These are phyloP conservation scores for Icerya purchasi DNA, from an alignment of 2,888 invertebrate genomes.

Conservation along the genomic window DNA sequence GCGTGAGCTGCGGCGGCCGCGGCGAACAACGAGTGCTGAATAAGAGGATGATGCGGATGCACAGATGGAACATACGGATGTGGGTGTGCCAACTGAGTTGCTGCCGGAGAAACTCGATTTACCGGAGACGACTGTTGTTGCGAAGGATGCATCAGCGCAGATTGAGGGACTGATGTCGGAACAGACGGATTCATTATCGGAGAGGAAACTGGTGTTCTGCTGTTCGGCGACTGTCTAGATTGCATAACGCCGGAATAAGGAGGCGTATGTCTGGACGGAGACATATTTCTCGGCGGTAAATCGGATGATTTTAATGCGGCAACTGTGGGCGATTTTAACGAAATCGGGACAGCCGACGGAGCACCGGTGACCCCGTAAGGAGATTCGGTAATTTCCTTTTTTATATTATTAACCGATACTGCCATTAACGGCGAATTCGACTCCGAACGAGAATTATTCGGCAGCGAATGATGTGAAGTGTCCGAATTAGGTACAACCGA, in stretches of 20 bases:
- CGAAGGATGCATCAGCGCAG: slow-evolving; percentile 44
- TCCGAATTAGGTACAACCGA: slow-evolving; percentile 18
- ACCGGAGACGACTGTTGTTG: slow-evolving; percentile 49
- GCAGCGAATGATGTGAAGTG: background rate
- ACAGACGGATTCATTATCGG: slow-evolving; percentile 27
- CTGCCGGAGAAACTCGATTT: slow-evolving; percentile 21
- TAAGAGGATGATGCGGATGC: slow-evolving; percentile 48
- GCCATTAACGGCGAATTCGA: slow-evolving; percentile 32
- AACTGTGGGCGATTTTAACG: slow-evolving; percentile 23
- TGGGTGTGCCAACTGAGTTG: slow-evolving; percentile 22
- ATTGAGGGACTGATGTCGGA: slow-evolving; percentile 41
- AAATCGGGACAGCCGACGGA: slow-evolving; percentile 21
- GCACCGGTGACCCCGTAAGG: too few species aligned
- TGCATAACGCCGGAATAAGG: slow-evolving; percentile 16
- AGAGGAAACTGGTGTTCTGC: slow-evolving; percentile 17
- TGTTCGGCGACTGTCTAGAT: slow-evolving; percentile 20
- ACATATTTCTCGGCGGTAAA: slow-evolving; percentile 16
- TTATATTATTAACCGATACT: slow-evolving; percentile 46
- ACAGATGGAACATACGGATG: slow-evolving; percentile 25
- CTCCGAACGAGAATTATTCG: slow-evolving; percentile 6
- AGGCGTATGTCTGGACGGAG: slow-evolving; percentile 18
- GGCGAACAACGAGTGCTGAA: slow-evolving; percentile 43
- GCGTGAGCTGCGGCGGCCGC: slow-evolving; percentile 32
- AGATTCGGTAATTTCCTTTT: slow-evolving; percentile 36
- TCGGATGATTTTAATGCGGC: slow-evolving; percentile 16